Evolutionary conservation across 2,797 vertebrate genomes (phyloP).

Genomic region (Pseudocheirus occidentalis): DNA sequence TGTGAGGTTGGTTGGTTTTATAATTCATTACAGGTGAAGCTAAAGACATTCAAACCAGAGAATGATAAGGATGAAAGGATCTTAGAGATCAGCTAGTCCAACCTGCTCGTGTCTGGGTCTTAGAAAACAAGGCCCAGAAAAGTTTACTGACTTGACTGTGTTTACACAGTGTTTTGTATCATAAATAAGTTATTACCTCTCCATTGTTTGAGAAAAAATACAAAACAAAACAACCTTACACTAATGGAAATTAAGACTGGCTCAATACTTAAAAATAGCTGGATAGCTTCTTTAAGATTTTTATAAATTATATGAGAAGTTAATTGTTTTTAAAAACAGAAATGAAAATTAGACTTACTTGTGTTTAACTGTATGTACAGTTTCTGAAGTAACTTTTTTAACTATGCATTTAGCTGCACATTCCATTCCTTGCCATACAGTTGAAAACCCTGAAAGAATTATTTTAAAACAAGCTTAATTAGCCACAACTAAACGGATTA

Average conservation of each 20-base stretch:
- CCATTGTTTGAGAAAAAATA: conserved; percentile 30
- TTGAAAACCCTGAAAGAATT: conserved; percentile 91
- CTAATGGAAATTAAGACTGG: not conserved
- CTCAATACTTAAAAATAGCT: conserved; percentile 41
- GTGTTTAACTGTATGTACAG: conserved; percentile 95
- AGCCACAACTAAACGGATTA: not conserved
- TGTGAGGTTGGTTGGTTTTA: not conserved
- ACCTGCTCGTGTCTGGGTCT: not conserved
- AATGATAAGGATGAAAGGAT: not conserved
- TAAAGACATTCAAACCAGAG: not conserved
- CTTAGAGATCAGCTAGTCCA: not conserved
- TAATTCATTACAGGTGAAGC: not conserved
- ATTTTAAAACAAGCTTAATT: conserved; percentile 55
- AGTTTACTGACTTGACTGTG: not conserved
- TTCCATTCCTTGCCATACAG: conserved; percentile 98
- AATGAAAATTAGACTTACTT: conserved; percentile 89
- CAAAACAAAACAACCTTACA: not conserved
- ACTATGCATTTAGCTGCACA: conserved; percentile 94
- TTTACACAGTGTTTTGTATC: not conserved
- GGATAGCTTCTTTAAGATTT: conserved; percentile 23
- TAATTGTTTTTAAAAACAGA: conserved; percentile 2
- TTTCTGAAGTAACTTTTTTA: conserved; percentile 94
- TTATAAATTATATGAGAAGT: not conserved
- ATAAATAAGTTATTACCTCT: conserved; percentile 9
- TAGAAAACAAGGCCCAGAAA: not conserved